Conservation (phyloP, 2,888 invertebrate species). For the Dugesia japonica region DNA sequence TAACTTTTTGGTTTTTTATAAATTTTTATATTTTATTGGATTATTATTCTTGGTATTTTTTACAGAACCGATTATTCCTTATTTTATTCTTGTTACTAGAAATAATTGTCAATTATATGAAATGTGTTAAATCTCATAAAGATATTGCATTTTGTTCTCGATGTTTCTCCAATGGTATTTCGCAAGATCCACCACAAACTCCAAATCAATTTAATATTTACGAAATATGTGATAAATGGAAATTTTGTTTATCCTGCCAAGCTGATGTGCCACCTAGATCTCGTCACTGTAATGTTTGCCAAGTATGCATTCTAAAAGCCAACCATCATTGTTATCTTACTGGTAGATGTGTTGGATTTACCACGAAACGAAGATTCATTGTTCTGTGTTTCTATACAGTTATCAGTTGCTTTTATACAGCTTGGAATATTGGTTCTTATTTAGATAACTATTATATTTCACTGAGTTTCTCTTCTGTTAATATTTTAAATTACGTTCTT, state of each 20-base stretch:
- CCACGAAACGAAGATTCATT: slow-evolving; percentile 10
- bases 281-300: slow-evolving; percentile 17
- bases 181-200: neutral
- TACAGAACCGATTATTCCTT: neutral
- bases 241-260: neutral
- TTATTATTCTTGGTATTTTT: neutral
- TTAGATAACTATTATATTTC: neutral
- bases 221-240: slow-evolving; percentile 3
- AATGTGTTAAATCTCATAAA: neutral
- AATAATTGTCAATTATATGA: neutral
- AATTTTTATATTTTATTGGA: neutral
- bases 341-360: slow-evolving; percentile 3
- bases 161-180: neutral
- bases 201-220: neutral
- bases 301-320: slow-evolving; percentile 11
- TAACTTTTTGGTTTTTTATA: neutral
- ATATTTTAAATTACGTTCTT: slow-evolving; percentile 22
- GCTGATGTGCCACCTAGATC: neutral
- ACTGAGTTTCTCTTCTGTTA: neutral
- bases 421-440: neutral
- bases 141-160: neutral
- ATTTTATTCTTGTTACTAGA: neutral
- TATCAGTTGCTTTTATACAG: neutral
- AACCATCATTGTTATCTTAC: slow-evolving; percentile 23
- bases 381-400: slow-evolving; percentile 3